A percentile compares a stretch with the other conserved stretches of the same genome.
These are phyloP conservation scores for Callorhinus ursinus DNA, from an alignment of 2,113 vertebrate genomes.

Conservation along the genomic window DNA sequence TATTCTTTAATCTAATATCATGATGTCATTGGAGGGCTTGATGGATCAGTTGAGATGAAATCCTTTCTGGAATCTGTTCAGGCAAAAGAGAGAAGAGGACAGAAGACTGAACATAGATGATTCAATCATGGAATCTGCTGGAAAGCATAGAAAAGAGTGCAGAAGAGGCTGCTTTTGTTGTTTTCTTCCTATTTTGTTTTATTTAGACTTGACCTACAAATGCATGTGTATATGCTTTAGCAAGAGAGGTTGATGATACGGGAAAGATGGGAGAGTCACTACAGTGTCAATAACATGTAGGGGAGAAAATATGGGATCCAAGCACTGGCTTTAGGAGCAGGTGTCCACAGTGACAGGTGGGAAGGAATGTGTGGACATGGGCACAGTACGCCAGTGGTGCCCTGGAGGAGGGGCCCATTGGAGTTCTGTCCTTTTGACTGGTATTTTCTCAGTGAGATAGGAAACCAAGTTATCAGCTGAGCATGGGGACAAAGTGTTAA, in stretches of 20 bases:
- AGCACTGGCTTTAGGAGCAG: neutral
- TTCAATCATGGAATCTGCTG: neutral
- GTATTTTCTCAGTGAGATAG: neutral
- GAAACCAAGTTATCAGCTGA: neutral
- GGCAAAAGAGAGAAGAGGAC: neutral
- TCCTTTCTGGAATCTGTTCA: neutral
- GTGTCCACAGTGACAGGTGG: accelerated
- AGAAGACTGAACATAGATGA: neutral
- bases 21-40: neutral
- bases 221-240: neutral
- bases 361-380: neutral
- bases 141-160: neutral
- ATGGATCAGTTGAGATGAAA: neutral
- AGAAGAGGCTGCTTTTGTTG: neutral
- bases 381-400: neutral
- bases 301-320: neutral
- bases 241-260: neutral
- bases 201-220: neutral
- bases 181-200: neutral
- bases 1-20: neutral
- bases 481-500: neutral
- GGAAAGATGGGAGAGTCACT: accelerated
- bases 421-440: neutral
- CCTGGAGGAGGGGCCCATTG: accelerated
- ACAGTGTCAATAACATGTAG: accelerated